Conservation (phyloP, 2,113 vertebrate species). For the Mobula birostris region DNA sequence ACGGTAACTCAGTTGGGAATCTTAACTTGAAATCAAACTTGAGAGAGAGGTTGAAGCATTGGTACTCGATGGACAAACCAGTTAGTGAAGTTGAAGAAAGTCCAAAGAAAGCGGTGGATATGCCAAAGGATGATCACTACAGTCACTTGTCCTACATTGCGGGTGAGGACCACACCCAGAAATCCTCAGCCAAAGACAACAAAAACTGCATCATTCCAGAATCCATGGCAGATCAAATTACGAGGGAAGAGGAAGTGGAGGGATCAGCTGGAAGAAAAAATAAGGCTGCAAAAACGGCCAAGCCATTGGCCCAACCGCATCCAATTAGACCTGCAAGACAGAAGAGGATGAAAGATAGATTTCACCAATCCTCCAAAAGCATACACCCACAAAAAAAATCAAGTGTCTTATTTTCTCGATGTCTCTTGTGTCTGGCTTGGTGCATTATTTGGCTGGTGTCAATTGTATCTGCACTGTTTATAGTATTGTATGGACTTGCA, state of each 20-base stretch:
- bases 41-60: constrained; percentile 40
- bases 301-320: background rate
- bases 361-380: background rate
- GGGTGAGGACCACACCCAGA: background rate
- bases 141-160: background rate
- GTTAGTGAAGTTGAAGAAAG: background rate
- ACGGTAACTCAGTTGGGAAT: background rate
- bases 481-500: constrained; percentile 54
- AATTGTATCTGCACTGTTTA: constrained; percentile 48
- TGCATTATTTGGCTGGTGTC: constrained; percentile 41
- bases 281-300: background rate
- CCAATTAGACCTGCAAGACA: background rate
- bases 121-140: background rate
- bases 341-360: background rate
- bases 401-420: fast-evolving
- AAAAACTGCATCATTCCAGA: constrained; percentile 41
- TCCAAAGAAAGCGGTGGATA: constrained; percentile 23
- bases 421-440: constrained; percentile 45
- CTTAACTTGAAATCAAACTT: background rate
- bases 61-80: constrained; percentile 1
- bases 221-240: constrained; percentile 39
- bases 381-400: background rate
- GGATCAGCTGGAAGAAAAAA: background rate
- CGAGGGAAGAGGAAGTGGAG: too few species aligned
- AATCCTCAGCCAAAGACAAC: background rate